These are phyloP conservation scores for Microtus montanus DNA, from an alignment of 2,113 vertebrate species.

Conservation along the genomic window DNA sequence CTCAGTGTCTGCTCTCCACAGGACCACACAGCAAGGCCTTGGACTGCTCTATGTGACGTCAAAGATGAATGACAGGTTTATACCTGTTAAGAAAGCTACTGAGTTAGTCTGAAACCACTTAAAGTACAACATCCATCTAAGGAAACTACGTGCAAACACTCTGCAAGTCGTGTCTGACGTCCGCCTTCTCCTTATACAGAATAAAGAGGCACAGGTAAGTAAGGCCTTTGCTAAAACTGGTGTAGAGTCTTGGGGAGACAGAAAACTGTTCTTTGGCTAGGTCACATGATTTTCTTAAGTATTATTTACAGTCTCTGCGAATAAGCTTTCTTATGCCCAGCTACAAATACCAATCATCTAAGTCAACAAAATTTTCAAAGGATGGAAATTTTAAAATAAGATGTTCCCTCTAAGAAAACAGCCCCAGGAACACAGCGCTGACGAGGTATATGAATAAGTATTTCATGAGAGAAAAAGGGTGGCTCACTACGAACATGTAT, in stretches of 20 bases:
- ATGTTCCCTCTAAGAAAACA: not conserved
- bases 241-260: not conserved
- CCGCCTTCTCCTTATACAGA: not conserved
- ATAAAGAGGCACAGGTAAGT: not conserved
- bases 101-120: not conserved
- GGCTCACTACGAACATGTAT: not conserved
- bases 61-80: not conserved
- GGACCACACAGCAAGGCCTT: not conserved
- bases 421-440: not conserved
- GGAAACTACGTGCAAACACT: not conserved
- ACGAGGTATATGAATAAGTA: not conserved
- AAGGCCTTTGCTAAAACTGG: not conserved
- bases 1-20: not conserved
- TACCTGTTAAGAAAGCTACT: not conserved
- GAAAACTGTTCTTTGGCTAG: not conserved
- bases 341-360: not conserved
- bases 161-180: not conserved
- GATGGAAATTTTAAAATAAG: not conserved
- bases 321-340: not conserved
- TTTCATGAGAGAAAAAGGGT: not conserved
- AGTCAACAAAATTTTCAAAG: not conserved
- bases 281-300: not conserved
- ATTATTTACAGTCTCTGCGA: not conserved
- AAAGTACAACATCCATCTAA: not conserved
- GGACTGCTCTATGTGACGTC: not conserved